phyloP scores from a whole-genome alignment of 2,113 vertebrate genomes.

The Calyptomena viridis region DNA sequence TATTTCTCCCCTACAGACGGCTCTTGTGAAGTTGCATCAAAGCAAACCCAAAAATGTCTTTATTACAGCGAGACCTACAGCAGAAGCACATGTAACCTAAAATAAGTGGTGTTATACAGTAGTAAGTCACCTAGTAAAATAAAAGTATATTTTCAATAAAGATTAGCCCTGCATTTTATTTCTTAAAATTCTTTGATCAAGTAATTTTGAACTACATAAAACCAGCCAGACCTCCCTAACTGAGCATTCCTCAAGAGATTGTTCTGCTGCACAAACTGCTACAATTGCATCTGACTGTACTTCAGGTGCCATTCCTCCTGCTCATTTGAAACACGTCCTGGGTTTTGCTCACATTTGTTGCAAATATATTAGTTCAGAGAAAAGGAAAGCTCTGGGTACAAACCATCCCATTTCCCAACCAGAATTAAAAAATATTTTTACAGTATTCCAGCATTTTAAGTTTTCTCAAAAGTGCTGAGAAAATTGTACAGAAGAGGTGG shows the following conservation, averaged over 20 bases:
- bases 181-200: conserved; percentile 57
- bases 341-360: neutral
- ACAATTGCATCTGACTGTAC: neutral
- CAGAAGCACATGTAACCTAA: conserved; percentile 6
- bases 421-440: neutral
- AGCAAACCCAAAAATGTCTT: conserved; percentile 25
- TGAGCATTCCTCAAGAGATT: conserved; percentile 2
- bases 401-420: neutral
- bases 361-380: neutral
- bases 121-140: conserved; percentile 60
- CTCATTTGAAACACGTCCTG: fast-evolving
- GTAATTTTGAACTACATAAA: conserved; percentile 60
- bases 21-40: conserved; percentile 52
- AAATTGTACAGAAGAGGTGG: neutral
- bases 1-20: conserved; percentile 37
- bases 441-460: neutral
- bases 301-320: neutral
- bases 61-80: conserved; percentile 31
- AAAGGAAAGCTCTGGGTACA: neutral
- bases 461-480: neutral
- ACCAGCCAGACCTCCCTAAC: conserved; percentile 23
- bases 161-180: conserved; percentile 50
- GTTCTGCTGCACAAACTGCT: neutral
- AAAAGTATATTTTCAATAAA: conserved; percentile 56
- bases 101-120: conserved; percentile 22